These are phyloP conservation scores for Lerema accius DNA, from an alignment of 1,140 invertebrate genomes.

Conservation along the genomic window DNA sequence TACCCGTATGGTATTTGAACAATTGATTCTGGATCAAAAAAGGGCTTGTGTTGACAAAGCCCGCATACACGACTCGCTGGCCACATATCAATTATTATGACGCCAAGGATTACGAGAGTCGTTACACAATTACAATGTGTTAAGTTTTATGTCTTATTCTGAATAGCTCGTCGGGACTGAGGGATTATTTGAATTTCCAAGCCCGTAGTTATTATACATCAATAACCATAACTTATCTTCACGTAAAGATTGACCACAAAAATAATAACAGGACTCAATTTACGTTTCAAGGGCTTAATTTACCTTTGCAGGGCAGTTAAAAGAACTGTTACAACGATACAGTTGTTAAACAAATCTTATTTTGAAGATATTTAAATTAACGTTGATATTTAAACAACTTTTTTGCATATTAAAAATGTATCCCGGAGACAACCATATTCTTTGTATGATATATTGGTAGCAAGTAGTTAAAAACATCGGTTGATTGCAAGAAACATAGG, in stretches of 20 bases:
- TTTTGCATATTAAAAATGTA: too few relatives aligned
- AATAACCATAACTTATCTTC: slow-evolving; percentile 13
- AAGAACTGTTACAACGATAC: too few relatives aligned
- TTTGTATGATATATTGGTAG: too few relatives aligned
- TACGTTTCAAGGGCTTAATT: too few relatives aligned
- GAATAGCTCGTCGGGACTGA: slow-evolving; percentile 36
- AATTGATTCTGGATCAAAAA: slow-evolving; percentile 66
- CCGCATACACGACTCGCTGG: slow-evolving; percentile 68
- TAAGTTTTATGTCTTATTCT: slow-evolving; percentile 66
- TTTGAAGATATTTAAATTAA: too few relatives aligned
- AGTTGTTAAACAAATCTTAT: too few relatives aligned
- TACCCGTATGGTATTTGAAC: slow-evolving; percentile 62
- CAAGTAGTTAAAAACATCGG: not conserved
- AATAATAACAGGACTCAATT: too few relatives aligned
- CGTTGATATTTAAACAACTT: too few relatives aligned
- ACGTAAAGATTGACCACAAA: not conserved
- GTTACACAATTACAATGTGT: slow-evolving; percentile 63
- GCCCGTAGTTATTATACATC: slow-evolving; percentile 18
- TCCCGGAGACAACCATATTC: too few relatives aligned
- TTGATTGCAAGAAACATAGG: slow-evolving; percentile 9
- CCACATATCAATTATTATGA: slow-evolving; percentile 78
- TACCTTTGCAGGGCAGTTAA: too few relatives aligned
- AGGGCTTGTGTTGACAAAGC: slow-evolving; percentile 55
- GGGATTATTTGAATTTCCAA: slow-evolving; percentile 34
- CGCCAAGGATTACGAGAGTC: slow-evolving; percentile 61